Conservation (phyloP, 2,888 invertebrate species). For the Arge pagana region DNA sequence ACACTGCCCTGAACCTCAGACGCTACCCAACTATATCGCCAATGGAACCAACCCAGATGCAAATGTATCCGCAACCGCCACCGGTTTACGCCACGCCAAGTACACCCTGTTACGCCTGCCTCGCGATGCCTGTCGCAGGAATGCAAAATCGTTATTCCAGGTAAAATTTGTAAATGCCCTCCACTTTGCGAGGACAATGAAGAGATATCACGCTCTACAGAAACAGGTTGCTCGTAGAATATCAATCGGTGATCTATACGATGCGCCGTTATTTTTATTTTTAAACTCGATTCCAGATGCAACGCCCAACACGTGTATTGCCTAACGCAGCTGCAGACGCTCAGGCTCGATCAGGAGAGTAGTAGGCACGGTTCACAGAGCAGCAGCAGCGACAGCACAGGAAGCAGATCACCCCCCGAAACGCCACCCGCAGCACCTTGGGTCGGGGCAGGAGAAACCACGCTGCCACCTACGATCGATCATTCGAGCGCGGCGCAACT, state of each 20-base stretch:
- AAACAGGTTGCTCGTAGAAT: too few species aligned
- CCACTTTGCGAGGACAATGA: too few species aligned
- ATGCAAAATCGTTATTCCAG: slow-evolving; percentile 52
- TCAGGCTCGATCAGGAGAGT: slow-evolving; percentile 60
- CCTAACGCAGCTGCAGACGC: slow-evolving; percentile 59
- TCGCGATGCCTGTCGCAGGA: slow-evolving; percentile 50
- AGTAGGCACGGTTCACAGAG: slow-evolving; percentile 61
- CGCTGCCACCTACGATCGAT: slow-evolving; percentile 36
- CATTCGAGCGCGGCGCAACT: slow-evolving; percentile 41
- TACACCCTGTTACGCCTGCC: slow-evolving; percentile 52
- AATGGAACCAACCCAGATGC: slow-evolving; percentile 50
- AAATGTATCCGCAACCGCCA: slow-evolving; percentile 52
- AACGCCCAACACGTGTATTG: slow-evolving; percentile 54
- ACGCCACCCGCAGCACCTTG: slow-evolving; percentile 63
- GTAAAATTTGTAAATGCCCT: too few species aligned
- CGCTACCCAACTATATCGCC: slow-evolving; percentile 50
- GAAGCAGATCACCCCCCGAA: slow-evolving; percentile 64
- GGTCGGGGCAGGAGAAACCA: slow-evolving; percentile 42
- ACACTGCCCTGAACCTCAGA: slow-evolving; percentile 43
- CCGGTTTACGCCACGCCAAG: slow-evolving; percentile 51
- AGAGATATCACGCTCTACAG: too few species aligned
- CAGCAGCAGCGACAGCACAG: slow-evolving; percentile 60
- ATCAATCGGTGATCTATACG: too few species aligned
- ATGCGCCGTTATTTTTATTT: too few species aligned
- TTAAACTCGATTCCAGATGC: slow-evolving; percentile 43